These are phyloP conservation scores for Cacoxenus indagator DNA, from an alignment of 2,888 invertebrate genomes.

Conservation along the genomic window DNA sequence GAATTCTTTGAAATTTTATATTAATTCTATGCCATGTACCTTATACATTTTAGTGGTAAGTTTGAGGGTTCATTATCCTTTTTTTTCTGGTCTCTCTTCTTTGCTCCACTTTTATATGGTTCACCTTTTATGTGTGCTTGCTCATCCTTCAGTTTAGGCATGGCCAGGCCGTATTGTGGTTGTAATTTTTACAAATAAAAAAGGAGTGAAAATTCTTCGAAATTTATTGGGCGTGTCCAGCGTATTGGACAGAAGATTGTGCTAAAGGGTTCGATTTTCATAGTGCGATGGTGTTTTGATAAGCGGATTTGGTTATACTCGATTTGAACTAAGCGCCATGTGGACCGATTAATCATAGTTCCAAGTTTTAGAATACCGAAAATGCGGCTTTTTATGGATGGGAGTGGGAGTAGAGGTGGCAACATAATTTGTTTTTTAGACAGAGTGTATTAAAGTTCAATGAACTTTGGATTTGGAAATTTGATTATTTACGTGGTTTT, in stretches of 20 bases:
- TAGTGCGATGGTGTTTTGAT: conserved; percentile 20
- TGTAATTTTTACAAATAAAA: neutral
- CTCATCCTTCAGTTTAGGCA: neutral
- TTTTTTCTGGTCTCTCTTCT: neutral
- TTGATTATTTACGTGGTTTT: too few species aligned
- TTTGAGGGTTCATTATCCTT: neutral
- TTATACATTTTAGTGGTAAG: neutral
- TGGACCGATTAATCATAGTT: conserved; percentile 9
- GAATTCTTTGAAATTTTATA: conserved; percentile 59
- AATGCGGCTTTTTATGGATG: neutral
- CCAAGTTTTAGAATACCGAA: neutral
- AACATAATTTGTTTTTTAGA: too few species aligned
- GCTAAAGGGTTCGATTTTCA: neutral
- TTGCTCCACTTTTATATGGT: neutral
- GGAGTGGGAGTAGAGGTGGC: too few species aligned
- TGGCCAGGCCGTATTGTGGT: neutral
- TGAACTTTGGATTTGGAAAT: too few species aligned
- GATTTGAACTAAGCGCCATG: conserved; percentile 1
- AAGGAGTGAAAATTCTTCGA: conserved; percentile 41
- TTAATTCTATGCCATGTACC: neutral
- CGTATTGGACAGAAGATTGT: conserved; percentile 40
- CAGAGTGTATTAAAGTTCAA: too few species aligned
- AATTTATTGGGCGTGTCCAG: conserved; percentile 62
- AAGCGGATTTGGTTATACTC: conserved; percentile 1
- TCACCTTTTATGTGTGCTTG: neutral